Conservation (phyloP, 2,888 invertebrate species). For the Tachina fera region DNA sequence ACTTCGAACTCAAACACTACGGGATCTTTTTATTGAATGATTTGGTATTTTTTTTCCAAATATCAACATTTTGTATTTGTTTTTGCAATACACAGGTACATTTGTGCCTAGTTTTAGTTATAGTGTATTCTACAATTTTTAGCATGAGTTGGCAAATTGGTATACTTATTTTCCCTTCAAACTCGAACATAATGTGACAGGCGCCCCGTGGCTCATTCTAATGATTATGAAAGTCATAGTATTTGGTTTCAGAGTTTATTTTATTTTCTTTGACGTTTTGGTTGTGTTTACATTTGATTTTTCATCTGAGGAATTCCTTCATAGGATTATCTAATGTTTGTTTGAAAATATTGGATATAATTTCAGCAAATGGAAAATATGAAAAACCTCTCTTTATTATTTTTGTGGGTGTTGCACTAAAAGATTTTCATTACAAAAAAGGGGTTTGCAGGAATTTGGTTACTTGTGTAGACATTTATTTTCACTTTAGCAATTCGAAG, state of each 20-base stretch:
- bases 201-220: conserved; percentile 79
- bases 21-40: conserved; percentile 74
- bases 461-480: neutral
- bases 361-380: conserved; percentile 40
- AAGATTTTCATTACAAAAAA: conserved; percentile 32
- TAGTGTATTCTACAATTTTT: conserved; percentile 42
- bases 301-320: conserved; percentile 76
- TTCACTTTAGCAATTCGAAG: conserved; percentile 12
- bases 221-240: conserved; percentile 80
- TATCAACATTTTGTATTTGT: neutral
- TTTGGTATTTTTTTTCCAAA: conserved; percentile 65
- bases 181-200: conserved; percentile 79
- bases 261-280: conserved; percentile 32
- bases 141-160: conserved; percentile 63
- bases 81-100: conserved; percentile 65
- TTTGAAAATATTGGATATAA: conserved; percentile 78
- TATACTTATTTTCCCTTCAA: conserved; percentile 72
- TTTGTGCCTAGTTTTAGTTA: conserved; percentile 43
- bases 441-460: conserved; percentile 3
- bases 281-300: conserved; percentile 62
- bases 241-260: conserved; percentile 66
- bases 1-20: conserved; percentile 48
- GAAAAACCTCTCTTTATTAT: neutral
- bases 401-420: conserved; percentile 46
- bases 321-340: conserved; percentile 78